These are phyloP conservation scores for Ruditapes philippinarum DNA, from an alignment of 1,140 invertebrate genomes.

Conservation along the genomic window DNA sequence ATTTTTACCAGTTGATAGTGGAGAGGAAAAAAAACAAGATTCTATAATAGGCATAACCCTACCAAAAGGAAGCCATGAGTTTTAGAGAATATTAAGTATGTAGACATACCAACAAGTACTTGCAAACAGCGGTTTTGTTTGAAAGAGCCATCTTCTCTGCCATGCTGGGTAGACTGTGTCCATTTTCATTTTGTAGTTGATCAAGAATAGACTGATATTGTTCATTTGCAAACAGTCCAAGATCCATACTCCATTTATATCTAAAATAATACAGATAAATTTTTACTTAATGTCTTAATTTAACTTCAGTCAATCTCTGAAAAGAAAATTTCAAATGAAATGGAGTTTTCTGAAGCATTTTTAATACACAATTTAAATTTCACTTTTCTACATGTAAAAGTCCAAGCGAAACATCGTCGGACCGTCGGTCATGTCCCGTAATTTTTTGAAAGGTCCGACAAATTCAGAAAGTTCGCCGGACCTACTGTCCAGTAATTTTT, in stretches of 20 bases:
- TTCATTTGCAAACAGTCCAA: background rate
- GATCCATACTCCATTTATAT: background rate
- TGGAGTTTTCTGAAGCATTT: too few relatives aligned
- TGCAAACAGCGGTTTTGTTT: conserved; percentile 1
- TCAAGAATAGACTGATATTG: background rate
- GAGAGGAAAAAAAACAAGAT: background rate
- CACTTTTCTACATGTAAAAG: too few relatives aligned
- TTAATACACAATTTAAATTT: too few relatives aligned
- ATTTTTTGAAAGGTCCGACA: too few relatives aligned
- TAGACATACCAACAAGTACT: background rate
- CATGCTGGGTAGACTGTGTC: background rate
- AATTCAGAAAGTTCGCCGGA: too few relatives aligned
- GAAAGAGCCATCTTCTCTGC: background rate
- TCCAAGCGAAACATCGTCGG: too few relatives aligned
- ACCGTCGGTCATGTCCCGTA: too few relatives aligned
- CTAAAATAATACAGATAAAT: background rate
- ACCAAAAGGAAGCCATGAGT: background rate
- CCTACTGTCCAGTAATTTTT: too few relatives aligned
- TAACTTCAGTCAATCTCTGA: too few relatives aligned
- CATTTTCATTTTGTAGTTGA: background rate
- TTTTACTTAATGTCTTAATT: too few relatives aligned
- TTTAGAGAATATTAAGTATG: background rate
- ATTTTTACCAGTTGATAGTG: background rate
- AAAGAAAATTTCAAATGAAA: too few relatives aligned
- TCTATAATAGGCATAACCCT: background rate